Percentiles rank a stretch among this genome's conserved stretches.
These are phyloP conservation scores for Ceratitis capitata DNA, from an alignment of 1,140 invertebrate species.

Conservation along the genomic window DNA sequence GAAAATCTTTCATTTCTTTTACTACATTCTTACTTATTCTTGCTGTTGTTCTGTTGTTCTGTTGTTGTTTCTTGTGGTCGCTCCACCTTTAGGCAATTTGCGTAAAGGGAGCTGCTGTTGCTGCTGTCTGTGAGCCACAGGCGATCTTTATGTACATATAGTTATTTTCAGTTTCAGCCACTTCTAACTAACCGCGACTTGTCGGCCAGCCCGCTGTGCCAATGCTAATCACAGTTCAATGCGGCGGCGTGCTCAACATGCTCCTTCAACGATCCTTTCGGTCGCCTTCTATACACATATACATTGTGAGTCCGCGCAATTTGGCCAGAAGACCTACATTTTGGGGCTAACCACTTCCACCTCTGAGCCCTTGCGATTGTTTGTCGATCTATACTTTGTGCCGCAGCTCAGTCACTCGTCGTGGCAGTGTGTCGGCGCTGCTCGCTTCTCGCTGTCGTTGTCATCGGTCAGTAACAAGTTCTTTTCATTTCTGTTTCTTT, in stretches of 20 bases:
- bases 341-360: background rate
- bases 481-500: background rate
- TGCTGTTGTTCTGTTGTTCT: too few species aligned
- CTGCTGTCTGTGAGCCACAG: background rate
- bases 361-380: background rate
- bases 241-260: background rate
- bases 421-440: background rate
- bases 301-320: background rate
- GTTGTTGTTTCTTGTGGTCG: too few species aligned
- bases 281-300: background rate
- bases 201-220: conserved; percentile 22
- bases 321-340: conserved; percentile 26
- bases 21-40: background rate
- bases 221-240: conserved; percentile 26
- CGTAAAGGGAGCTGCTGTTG: background rate
- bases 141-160: background rate
- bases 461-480: background rate
- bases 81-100: background rate
- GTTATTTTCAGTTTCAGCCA: background rate
- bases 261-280: background rate
- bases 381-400: background rate
- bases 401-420: background rate
- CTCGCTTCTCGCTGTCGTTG: background rate
- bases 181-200: conserved; percentile 12
- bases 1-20: background rate